Base-by-base conservation (phyloP, 1,140 invertebrate species). In the Hermetia illucens region DNA sequence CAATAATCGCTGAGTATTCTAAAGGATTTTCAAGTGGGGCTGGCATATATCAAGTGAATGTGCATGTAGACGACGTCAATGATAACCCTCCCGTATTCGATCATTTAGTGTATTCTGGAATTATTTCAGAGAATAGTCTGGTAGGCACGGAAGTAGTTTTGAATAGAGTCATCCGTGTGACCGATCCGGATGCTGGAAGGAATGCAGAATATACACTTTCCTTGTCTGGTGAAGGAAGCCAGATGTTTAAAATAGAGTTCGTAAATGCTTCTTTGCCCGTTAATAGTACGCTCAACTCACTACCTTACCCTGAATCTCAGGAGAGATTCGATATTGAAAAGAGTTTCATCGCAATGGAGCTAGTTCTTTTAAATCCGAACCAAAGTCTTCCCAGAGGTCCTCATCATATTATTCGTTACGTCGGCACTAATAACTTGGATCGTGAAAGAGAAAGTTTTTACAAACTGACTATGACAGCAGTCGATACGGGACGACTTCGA, bases 51-150 rank as follows among this genome's bases (percentile, higher is more conserved):
- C 79, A 83, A 68, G 73, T 90, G 2, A 75, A 70, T 6, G 68
- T 94, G 10, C 62, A 75, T 20, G 82, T 94, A 1, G 75, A 85
- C 35, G 89, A 93, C 55, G 83, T 88, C 37, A 94, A 94, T 54
- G 89, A 93, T 53, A 89, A 93, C 55, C 73, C 86, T 3, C 90
- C 90, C 9, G 61, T 75, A 37, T 92, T 94, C 58, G 72, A 79
- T 31, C 63, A 68, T 10, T 48, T 63, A 2, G 53, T 60, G 4
- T 93, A 90, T 55, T 76, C 83, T 53, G 83, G 87, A 3, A 69
- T 71, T 31, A 77, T 95, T 5, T 63, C 62, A 18, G 90, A 93
- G 63, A 88, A 93, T 50, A 79, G 72, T 38, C 64, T 63, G 30
- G 69, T 64, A 22, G 78, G 74, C 40, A 87, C 77, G 6, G 75